phyloP scores from a whole-genome alignment of 2,113 vertebrate species.

The Acanthisitta chloris region DNA sequence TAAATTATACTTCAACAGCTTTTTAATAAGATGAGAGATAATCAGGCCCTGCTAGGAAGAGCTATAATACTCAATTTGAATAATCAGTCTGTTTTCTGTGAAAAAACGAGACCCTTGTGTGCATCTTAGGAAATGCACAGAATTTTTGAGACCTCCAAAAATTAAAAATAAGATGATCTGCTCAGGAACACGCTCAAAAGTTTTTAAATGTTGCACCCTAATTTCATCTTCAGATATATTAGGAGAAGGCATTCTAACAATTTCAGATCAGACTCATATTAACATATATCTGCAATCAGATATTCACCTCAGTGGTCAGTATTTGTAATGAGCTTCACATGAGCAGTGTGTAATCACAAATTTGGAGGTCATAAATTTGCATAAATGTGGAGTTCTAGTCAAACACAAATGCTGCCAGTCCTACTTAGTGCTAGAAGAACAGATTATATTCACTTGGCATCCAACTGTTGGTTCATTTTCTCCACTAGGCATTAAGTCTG shows the following conservation, averaged over 20 bases:
- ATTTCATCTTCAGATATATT: background rate
- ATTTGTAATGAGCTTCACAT: background rate
- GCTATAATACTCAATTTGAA: background rate
- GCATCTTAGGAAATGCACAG: background rate
- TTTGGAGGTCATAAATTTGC: background rate
- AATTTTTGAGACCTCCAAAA: background rate
- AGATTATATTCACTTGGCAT: background rate
- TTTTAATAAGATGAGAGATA: slow-evolving; percentile 69
- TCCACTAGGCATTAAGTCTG: background rate
- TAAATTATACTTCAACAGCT: slow-evolving; percentile 70
- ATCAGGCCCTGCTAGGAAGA: slow-evolving; percentile 27
- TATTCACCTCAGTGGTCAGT: background rate
- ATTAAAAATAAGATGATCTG: background rate
- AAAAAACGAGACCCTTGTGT: background rate
- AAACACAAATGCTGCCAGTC: background rate
- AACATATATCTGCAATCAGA: background rate
- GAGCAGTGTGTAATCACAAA: background rate
- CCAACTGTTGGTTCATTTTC: background rate
- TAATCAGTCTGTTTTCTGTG: slow-evolving; percentile 8
- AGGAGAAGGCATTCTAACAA: background rate
- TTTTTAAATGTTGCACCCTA: background rate
- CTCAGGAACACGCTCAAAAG: background rate
- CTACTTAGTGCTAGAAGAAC: background rate
- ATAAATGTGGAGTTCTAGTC: background rate
- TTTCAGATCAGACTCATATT: background rate